Conservation (phyloP, 64 coral and sea anemone species). For the Stichodactyla mertensii region DNA sequence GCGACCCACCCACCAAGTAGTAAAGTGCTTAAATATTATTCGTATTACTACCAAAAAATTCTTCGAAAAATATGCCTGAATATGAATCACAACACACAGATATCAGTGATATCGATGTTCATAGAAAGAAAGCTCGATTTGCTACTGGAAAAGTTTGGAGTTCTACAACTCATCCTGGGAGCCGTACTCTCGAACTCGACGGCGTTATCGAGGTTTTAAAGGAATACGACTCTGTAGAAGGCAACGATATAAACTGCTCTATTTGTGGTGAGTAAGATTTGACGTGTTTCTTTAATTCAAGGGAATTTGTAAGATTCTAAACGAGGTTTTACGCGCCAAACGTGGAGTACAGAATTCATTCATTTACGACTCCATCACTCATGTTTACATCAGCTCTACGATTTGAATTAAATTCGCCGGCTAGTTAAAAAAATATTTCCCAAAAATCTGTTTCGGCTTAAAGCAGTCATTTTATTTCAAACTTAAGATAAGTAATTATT, state of each 20-base stretch:
- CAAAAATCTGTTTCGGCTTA: conserved; percentile 16
- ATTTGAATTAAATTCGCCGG: conserved; percentile 21
- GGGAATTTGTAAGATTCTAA: neutral
- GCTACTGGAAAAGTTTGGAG: conserved; percentile 56
- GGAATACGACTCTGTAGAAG: conserved; percentile 90
- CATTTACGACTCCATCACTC: conserved; percentile 20
- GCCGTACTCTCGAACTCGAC: conserved; percentile 78
- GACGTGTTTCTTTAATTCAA: neutral
- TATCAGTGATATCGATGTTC: conserved; percentile 49
- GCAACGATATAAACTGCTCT: conserved; percentile 93
- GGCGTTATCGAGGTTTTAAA: conserved; percentile 95
- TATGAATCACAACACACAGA: conserved; percentile 58
- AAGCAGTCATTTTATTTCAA: neutral
- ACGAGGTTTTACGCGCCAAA: neutral
- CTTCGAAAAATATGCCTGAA: conserved; percentile 74
- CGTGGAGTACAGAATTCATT: conserved; percentile 8
- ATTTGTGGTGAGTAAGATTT: conserved; percentile 89
- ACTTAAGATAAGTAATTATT: neutral
- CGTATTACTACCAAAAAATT: neutral
- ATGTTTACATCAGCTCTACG: conserved; percentile 21
- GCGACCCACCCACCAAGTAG: conserved; percentile 91
- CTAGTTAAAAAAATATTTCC: conserved; percentile 14
- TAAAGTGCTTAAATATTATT: conserved; percentile 22
- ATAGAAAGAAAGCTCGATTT: conserved; percentile 82
- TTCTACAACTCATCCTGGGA: conserved; percentile 48